Evolutionary conservation across 2,888 invertebrate genomes (phyloP).

Genomic region (Eulithis prunata): DNA sequence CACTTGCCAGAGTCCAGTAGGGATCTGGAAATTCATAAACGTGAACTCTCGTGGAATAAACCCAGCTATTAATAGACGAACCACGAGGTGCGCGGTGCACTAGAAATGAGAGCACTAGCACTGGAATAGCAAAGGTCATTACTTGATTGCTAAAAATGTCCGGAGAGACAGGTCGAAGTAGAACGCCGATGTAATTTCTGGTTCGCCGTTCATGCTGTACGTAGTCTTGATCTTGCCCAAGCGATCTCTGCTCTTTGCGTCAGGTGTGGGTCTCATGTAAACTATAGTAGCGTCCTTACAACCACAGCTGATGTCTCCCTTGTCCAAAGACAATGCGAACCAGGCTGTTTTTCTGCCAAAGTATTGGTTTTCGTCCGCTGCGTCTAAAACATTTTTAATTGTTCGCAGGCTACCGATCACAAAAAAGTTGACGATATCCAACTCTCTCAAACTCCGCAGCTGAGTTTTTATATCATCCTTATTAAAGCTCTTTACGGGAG

Average conservation of each 20-base stretch:
- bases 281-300: slow-evolving; percentile 91
- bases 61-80: slow-evolving; percentile 72
- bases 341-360: slow-evolving; percentile 94
- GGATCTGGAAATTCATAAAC: slow-evolving; percentile 84
- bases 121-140: slow-evolving; percentile 71
- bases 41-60: slow-evolving; percentile 72
- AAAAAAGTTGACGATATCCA: slow-evolving; percentile 96
- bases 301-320: slow-evolving; percentile 89
- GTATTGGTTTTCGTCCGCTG: slow-evolving; percentile 89
- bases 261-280: slow-evolving; percentile 89
- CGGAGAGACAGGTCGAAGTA: slow-evolving; percentile 93
- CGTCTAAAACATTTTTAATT: slow-evolving; percentile 87
- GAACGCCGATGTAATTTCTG: slow-evolving; percentile 92
- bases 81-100: slow-evolving; percentile 61
- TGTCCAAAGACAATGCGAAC: slow-evolving; percentile 92
- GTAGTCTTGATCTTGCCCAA: slow-evolving; percentile 88
- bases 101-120: slow-evolving; percentile 59
- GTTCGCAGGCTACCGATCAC: slow-evolving; percentile 90
- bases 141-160: slow-evolving; percentile 90
- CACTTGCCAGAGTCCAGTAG: slow-evolving; percentile 89
- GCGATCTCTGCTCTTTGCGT: slow-evolving; percentile 87
- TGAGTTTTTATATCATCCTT: slow-evolving; percentile 87
- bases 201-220: slow-evolving; percentile 88
- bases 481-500: slow-evolving; percentile 84
- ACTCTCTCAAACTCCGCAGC: slow-evolving; percentile 88